Evolutionary conservation across 23 tunicate species (phyloP).

Genomic region (Ascidia mentula): DNA sequence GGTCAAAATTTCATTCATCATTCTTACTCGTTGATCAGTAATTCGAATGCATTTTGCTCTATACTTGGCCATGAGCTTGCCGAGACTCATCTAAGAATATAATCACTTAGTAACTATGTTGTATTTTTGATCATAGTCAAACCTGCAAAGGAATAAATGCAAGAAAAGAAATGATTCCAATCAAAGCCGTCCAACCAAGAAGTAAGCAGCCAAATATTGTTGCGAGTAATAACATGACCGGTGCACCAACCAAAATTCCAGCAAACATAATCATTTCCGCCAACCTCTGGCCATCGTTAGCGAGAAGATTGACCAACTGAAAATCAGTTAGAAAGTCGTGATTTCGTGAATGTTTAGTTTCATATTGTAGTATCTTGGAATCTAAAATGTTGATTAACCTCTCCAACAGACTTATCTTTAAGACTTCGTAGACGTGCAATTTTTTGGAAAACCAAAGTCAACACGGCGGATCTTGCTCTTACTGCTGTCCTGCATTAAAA

Average conservation of each 20-base stretch:
- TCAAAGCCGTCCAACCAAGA: conserved; percentile 86
- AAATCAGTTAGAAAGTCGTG: background rate
- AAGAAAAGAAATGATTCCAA: conserved; percentile 64
- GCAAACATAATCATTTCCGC: conserved; percentile 78
- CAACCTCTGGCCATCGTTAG: conserved; percentile 87
- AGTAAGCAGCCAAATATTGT: conserved; percentile 57
- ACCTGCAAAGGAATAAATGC: conserved; percentile 80
- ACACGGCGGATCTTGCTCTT: conserved; percentile 82
- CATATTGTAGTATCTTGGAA: background rate
- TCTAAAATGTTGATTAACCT: conserved; percentile 39
- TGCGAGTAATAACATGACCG: conserved; percentile 61
- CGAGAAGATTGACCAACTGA: conserved; percentile 80
- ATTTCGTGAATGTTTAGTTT: background rate
- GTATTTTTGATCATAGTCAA: background rate
- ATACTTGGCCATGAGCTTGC: conserved; percentile 56
- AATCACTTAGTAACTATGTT: background rate
- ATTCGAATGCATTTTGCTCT: conserved; percentile 42
- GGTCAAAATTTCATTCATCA: conserved; percentile 92
- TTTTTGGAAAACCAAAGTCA: conserved; percentile 69
- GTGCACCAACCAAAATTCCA: conserved; percentile 68
- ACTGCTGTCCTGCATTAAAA: conserved; percentile 62
- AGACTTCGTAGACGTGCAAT: conserved; percentile 73
- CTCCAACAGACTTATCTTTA: conserved; percentile 93
- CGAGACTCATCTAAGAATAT: conserved; percentile 30
- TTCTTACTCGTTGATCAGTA: conserved; percentile 84